These are phyloP conservation scores for Calcarius ornatus DNA, from an alignment of 2,113 vertebrate genomes.

Conservation along the genomic window DNA sequence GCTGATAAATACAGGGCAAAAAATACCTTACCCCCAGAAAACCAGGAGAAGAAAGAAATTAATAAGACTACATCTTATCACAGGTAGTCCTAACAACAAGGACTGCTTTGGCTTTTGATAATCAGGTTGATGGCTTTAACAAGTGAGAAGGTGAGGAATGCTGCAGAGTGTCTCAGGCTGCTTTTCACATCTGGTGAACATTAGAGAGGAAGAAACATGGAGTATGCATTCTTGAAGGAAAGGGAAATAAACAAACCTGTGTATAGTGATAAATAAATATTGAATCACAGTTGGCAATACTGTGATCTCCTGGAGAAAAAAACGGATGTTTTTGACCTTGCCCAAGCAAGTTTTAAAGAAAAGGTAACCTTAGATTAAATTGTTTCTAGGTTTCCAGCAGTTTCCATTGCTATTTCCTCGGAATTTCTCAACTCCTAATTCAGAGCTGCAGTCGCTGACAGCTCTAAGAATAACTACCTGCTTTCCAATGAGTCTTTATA, in stretches of 20 bases:
- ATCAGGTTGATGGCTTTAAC: background rate
- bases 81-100: background rate
- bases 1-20: background rate
- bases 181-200: background rate
- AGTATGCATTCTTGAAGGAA: background rate
- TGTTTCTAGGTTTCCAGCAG: background rate
- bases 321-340: background rate
- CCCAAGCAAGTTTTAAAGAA: background rate
- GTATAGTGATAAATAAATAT: background rate
- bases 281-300: background rate
- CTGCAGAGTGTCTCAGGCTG: background rate
- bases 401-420: slow-evolving; percentile 21
- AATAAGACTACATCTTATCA: background rate
- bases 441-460: slow-evolving; percentile 12
- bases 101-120: background rate
- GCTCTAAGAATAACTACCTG: slow-evolving; percentile 32
- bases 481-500: slow-evolving; percentile 13
- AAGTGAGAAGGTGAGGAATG: background rate
- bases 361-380: background rate
- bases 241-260: background rate
- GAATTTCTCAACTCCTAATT: slow-evolving; percentile 4
- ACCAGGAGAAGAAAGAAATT: background rate
- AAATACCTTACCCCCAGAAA: background rate
- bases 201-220: background rate
- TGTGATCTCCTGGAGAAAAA: background rate